phyloP scores from a whole-genome alignment of 2,888 invertebrate genomes.

The Boloria selene region DNA sequence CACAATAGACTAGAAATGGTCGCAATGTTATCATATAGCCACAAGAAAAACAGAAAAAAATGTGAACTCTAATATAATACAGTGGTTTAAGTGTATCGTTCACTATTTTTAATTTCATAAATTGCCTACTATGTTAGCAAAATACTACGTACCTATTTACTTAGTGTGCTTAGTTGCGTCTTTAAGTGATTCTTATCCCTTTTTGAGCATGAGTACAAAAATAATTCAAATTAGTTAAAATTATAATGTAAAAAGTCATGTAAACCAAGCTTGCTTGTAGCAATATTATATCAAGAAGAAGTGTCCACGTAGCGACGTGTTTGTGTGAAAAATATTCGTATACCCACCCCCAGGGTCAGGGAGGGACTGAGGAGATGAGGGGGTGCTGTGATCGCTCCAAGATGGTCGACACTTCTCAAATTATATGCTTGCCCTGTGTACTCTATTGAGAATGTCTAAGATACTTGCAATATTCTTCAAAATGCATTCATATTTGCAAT shows the following conservation, averaged over 20 bases:
- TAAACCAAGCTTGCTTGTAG: slow-evolving; percentile 54
- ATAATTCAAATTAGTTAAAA: not conserved
- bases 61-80: too few relatives aligned
- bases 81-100: too few relatives aligned
- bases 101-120: too few relatives aligned
- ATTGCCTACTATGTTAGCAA: too few relatives aligned
- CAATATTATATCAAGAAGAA: slow-evolving; percentile 80
- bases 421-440: slow-evolving; percentile 35
- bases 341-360: slow-evolving; percentile 56
- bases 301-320: slow-evolving; percentile 81
- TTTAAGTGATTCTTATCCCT: too few relatives aligned
- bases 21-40: too few relatives aligned
- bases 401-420: slow-evolving; percentile 50
- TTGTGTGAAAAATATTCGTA: slow-evolving; percentile 84
- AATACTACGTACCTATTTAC: too few relatives aligned
- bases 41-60: too few relatives aligned
- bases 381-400: slow-evolving; percentile 67
- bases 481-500: not conserved
- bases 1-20: too few relatives aligned
- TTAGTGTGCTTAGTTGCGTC: too few relatives aligned
- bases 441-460: slow-evolving; percentile 7
- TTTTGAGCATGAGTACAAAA: too few relatives aligned
- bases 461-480: not conserved
- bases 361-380: slow-evolving; percentile 38
- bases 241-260: slow-evolving; percentile 46